Conservation (phyloP, 1,140 invertebrate species). For the Battus philenor region DNA sequence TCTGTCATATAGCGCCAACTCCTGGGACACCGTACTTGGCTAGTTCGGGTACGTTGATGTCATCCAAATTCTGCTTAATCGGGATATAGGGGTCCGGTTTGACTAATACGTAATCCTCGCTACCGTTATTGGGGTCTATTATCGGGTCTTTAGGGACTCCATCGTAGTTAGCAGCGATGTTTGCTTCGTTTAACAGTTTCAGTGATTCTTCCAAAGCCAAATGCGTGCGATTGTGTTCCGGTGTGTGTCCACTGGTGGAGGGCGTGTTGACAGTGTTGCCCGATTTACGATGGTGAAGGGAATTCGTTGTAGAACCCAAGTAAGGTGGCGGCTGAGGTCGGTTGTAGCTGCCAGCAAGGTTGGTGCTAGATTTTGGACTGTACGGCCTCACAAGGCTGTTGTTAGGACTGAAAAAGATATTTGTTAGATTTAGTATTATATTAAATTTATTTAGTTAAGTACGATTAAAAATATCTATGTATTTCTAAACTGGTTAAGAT, state of each 20-base stretch:
- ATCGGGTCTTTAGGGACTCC: conserved; percentile 45
- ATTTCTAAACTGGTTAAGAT: too few species aligned
- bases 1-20: conserved; percentile 65
- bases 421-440: not conserved
- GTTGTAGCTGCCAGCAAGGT: conserved; percentile 63
- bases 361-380: conserved; percentile 62
- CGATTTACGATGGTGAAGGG: conserved; percentile 48
- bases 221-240: conserved; percentile 44
- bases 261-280: conserved; percentile 36
- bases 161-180: conserved; percentile 48
- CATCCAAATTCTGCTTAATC: conserved; percentile 43
- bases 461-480: too few species aligned
- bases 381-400: conserved; percentile 61
- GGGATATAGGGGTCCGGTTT: conserved; percentile 41
- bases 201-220: conserved; percentile 64
- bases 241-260: conserved; percentile 38
- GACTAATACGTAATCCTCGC: conserved; percentile 55
- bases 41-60: conserved; percentile 51
- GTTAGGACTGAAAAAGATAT: conserved; percentile 53
- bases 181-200: conserved; percentile 69
- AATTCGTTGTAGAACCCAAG: conserved; percentile 52
- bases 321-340: conserved; percentile 71
- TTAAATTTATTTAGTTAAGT: too few species aligned
- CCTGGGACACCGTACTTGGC: conserved; percentile 44
- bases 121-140: conserved; percentile 46